Evolutionary conservation across 1,140 invertebrate genomes (phyloP).

Genomic region (Pseudachorutes palmiensis): DNA sequence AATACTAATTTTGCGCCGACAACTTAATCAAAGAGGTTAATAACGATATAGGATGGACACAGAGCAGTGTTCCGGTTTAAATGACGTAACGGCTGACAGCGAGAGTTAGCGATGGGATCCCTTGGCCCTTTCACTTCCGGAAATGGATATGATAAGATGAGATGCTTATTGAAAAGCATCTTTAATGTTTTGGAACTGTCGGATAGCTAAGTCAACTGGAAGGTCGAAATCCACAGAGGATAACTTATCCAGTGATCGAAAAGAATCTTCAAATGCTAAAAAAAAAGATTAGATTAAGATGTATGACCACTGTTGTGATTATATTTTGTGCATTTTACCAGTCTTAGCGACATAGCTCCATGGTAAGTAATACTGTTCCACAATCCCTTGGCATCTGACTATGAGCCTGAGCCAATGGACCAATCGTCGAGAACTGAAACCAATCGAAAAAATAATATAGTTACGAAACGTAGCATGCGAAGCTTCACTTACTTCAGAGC

Average conservation of each 20-base stretch:
- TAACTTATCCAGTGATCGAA: slow-evolving; percentile 79
- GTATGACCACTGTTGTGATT: background rate
- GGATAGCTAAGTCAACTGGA: slow-evolving; percentile 87
- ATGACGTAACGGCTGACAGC: no score
- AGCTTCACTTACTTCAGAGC: slow-evolving; percentile 74
- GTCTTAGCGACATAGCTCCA: slow-evolving; percentile 95
- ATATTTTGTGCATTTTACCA: slow-evolving; percentile 47
- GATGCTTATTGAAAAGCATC: slow-evolving; percentile 81
- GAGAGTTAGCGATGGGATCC: no score
- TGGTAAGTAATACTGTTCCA: slow-evolving; percentile 82
- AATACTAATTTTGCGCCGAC: no score
- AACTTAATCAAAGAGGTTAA: no score
- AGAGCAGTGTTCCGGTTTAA: no score
- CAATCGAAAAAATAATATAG: background rate
- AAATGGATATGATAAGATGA: no score
- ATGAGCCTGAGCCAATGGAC: slow-evolving; percentile 89
- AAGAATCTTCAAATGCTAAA: slow-evolving; percentile 86
- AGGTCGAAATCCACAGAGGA: slow-evolving; percentile 81
- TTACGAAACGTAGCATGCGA: background rate
- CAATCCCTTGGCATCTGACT: slow-evolving; percentile 74
- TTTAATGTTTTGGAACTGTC: slow-evolving; percentile 94
- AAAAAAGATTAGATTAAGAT: background rate
- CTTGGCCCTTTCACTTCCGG: no score
- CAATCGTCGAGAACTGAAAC: slow-evolving; percentile 68
- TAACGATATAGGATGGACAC: no score